Evolutionary conservation across 2,888 invertebrate genomes (phyloP).

Genomic region (Papilio protenor): DNA sequence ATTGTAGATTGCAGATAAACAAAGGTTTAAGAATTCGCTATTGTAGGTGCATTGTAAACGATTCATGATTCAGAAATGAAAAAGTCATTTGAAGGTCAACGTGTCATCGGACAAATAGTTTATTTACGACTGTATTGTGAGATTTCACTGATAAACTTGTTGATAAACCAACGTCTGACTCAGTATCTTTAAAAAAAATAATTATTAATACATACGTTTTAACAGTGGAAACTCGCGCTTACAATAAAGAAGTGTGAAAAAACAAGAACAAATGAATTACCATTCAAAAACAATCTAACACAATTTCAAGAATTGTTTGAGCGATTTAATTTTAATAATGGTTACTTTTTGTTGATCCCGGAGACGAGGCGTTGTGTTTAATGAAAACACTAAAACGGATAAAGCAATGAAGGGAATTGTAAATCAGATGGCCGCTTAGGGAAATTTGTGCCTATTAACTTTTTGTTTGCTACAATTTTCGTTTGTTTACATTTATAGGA

Average conservation of each 20-base stretch:
- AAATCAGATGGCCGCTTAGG: conserved; percentile 24
- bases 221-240: neutral
- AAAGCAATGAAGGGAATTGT: conserved; percentile 26
- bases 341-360: conserved; percentile 1
- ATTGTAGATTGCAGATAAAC: neutral
- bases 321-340: conserved; percentile 30
- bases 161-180: neutral
- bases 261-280: neutral
- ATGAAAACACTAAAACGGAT: conserved; percentile 30
- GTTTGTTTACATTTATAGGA: conserved; percentile 1
- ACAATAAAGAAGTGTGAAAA: neutral
- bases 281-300: conserved; percentile 2
- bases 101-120: neutral
- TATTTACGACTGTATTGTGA: too few relatives aligned
- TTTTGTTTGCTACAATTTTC: conserved; percentile 12
- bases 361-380: conserved; percentile 15
- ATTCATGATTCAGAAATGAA: neutral
- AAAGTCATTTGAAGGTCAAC: neutral
- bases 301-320: conserved; percentile 3
- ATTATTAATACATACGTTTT: neutral
- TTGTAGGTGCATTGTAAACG: neutral
- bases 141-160: neutral
- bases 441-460: conserved; percentile 20
- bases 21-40: neutral
- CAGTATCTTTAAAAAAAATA: neutral